These are phyloP conservation scores for Pavo muticus DNA, from an alignment of 2,113 vertebrate genomes.

Conservation along the genomic window DNA sequence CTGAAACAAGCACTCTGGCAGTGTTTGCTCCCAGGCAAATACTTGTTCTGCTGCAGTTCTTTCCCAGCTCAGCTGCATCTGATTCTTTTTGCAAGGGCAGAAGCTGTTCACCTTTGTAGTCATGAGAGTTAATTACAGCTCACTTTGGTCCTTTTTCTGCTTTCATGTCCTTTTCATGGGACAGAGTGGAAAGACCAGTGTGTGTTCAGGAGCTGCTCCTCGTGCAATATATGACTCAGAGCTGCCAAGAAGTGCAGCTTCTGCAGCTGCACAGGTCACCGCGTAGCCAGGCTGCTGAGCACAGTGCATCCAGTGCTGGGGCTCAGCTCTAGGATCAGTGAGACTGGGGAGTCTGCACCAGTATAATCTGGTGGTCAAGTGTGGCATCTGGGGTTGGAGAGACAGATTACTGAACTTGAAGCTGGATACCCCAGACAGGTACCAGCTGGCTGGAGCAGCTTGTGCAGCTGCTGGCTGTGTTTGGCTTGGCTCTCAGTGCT, in stretches of 20 bases:
- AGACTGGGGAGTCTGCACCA: not conserved
- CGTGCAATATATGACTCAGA: slow-evolving; percentile 11
- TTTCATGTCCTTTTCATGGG: slow-evolving; percentile 29
- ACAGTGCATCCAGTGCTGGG: not conserved
- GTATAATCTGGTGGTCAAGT: not conserved
- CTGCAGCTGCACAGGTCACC: slow-evolving; percentile 7
- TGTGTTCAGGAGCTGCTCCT: not conserved
- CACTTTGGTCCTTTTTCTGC: slow-evolving; percentile 47
- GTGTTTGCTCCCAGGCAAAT: slow-evolving; percentile 65
- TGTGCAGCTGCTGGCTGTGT: not conserved
- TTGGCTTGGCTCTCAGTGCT: not conserved
- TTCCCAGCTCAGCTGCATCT: slow-evolving; percentile 42
- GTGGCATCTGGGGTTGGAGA: not conserved
- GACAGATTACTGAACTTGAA: too few relatives aligned
- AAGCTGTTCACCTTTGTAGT: slow-evolving; percentile 55
- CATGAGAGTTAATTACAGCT: slow-evolving; percentile 54
- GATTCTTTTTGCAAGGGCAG: slow-evolving; percentile 11
- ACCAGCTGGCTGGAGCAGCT: not conserved
- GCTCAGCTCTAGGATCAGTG: not conserved
- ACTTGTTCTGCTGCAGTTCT: slow-evolving; percentile 53
- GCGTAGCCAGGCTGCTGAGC: not conserved
- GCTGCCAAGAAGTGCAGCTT: slow-evolving; percentile 31
- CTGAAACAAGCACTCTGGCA: slow-evolving; percentile 41
- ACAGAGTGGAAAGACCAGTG: not conserved
- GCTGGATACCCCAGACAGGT: not conserved